phyloP scores from a whole-genome alignment of 2,888 invertebrate species.

The Hermaeophaga mercurialis region DNA sequence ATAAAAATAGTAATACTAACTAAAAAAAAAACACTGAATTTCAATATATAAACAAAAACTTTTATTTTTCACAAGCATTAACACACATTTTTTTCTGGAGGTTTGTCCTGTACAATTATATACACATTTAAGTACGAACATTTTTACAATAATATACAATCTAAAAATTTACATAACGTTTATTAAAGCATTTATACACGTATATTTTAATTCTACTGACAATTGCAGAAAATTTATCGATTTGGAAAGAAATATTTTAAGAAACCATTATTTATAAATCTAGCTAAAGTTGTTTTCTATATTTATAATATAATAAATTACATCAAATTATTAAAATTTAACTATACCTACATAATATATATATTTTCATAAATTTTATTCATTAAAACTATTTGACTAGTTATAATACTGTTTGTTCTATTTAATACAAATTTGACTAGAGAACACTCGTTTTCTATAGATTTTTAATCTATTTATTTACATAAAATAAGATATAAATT shows the following conservation, averaged over 20 bases:
- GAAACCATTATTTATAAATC: too few species aligned
- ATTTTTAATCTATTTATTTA: conserved; percentile 33
- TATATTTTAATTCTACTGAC: too few species aligned
- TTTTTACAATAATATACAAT: conserved; percentile 10
- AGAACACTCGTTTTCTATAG: conserved; percentile 37
- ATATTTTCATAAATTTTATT: too few species aligned
- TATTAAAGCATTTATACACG: too few species aligned
- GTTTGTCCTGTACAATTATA: conserved; percentile 1
- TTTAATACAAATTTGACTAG: conserved; percentile 33
- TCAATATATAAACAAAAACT: conserved; percentile 2
- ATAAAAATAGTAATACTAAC: too few species aligned
- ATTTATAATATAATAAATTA: too few species aligned
- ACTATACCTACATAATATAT: too few species aligned
- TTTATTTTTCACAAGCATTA: conserved; percentile 2
- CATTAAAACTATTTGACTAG: too few species aligned
- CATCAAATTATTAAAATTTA: too few species aligned
- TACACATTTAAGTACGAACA: not conserved
- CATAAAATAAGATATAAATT: conserved; percentile 11
- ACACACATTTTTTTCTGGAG: not conserved
- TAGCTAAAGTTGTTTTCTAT: too few species aligned
- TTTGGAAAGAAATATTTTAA: too few species aligned
- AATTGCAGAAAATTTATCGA: too few species aligned
- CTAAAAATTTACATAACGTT: not conserved
- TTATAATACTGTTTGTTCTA: conserved; percentile 3
- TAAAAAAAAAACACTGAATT: not conserved